Conservation (phyloP, 2,797 vertebrate species). For the Danionella dracula region DNA sequence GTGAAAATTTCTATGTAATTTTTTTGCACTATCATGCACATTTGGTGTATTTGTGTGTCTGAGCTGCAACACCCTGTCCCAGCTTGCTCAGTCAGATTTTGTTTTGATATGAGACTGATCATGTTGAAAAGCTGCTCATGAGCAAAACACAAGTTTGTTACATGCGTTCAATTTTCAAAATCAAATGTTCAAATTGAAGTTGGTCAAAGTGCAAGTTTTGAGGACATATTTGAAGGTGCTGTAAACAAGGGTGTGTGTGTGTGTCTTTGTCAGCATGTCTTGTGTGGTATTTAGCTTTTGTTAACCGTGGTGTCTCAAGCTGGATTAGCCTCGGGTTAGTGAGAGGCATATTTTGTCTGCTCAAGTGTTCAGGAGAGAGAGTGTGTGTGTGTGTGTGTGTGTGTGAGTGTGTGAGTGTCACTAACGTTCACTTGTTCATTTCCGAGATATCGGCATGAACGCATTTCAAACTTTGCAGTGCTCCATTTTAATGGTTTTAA, state of each 20-base stretch:
- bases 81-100: not conserved
- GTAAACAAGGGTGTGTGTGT: conserved; percentile 30
- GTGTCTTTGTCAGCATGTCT: conserved; percentile 36
- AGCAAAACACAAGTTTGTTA: not conserved
- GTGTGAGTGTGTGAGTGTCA: too few species aligned
- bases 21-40: not conserved
- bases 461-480: conserved; percentile 35
- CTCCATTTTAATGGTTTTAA: conserved; percentile 34
- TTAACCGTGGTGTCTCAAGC: conserved; percentile 35
- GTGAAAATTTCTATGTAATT: conserved; percentile 11
- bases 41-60: not conserved
- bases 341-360: conserved; percentile 27
- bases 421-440: conserved; percentile 38
- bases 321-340: conserved; percentile 33
- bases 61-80: not conserved
- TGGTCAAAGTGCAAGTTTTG: too few species aligned
- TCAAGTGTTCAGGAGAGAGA: conserved; percentile 12
- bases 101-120: not conserved
- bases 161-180: conserved; percentile 3
- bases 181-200: too few species aligned
- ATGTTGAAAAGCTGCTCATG: not conserved
- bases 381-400: conserved; percentile 14
- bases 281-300: conserved; percentile 38
- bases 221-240: too few species aligned
- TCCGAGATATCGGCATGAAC: conserved; percentile 10